Percentiles rank a stretch among this genome's conserved stretches.
phyloP scores from a whole-genome alignment of 2,113 vertebrate species.

The Carettochelys insculpta region DNA sequence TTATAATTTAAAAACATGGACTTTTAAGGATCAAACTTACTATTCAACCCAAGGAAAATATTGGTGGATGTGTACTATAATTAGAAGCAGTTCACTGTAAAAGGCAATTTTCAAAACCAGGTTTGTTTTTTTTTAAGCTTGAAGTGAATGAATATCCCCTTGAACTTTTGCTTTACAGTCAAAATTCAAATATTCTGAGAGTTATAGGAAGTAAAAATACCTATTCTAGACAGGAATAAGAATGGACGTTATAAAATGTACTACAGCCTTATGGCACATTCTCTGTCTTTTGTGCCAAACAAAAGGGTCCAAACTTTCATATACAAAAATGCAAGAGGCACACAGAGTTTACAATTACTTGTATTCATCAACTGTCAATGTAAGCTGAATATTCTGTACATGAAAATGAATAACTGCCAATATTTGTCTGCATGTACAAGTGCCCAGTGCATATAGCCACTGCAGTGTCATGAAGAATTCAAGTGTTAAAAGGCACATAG shows the following conservation, averaged over 20 bases:
- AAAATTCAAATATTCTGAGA: not conserved
- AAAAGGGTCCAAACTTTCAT: not conserved
- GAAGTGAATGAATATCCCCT: not conserved
- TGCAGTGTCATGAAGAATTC: not conserved
- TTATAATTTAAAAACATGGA: not conserved
- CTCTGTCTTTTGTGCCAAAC: not conserved
- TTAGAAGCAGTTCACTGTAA: not conserved
- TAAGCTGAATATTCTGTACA: not conserved
- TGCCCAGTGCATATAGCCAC: not conserved
- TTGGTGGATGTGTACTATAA: rapidly evolving
- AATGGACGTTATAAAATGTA: not conserved
- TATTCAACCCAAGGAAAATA: not conserved
- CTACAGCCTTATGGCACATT: rapidly evolving
- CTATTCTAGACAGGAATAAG: not conserved
- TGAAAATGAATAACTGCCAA: not conserved
- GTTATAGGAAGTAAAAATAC: not conserved
- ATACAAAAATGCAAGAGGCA: not conserved
- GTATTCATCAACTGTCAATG: not conserved
- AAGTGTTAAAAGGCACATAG: not conserved
- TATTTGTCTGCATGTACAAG: not conserved
- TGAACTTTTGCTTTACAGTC: not conserved
- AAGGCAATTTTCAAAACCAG: not conserved
- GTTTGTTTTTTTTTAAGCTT: not conserved
- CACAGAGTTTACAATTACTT: not conserved
- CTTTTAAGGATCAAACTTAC: not conserved